phyloP scores from a whole-genome alignment of 2,113 vertebrate genomes.

The Xiphophorus hellerii region DNA sequence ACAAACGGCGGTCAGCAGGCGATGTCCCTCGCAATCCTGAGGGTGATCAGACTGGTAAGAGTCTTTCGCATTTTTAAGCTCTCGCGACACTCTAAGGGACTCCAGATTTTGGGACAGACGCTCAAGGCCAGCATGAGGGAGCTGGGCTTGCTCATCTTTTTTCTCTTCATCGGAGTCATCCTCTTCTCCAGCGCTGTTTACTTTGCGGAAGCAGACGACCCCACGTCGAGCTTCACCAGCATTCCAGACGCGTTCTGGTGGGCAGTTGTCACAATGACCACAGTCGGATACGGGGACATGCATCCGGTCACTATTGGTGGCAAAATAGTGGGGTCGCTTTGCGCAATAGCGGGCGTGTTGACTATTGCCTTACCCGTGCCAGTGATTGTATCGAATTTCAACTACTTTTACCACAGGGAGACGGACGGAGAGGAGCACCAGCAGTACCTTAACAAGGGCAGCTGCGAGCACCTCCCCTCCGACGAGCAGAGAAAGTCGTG shows the following conservation, averaged over 20 bases:
- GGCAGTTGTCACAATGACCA: constrained; percentile 99
- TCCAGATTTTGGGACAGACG: constrained; percentile 97
- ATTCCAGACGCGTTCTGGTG: constrained; percentile 99
- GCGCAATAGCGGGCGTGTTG: constrained; percentile 95
- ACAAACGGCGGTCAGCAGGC: constrained; percentile 94
- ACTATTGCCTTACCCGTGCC: constrained; percentile 97
- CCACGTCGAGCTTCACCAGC: constrained; percentile 93
- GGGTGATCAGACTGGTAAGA: constrained; percentile 94
- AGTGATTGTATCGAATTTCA: constrained; percentile 98
- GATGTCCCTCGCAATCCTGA: constrained; percentile 96
- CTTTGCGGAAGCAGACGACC: constrained; percentile 96
- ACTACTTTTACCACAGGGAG: constrained; percentile 98
- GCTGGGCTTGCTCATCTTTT: constrained; percentile 94
- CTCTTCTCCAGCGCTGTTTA: constrained; percentile 97
- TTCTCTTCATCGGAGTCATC: constrained; percentile 97
- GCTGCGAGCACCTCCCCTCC: constrained; percentile 89
- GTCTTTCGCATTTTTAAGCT: constrained; percentile 98
- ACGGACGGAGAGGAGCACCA: constrained; percentile 95
- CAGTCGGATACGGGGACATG: constrained; percentile 98
- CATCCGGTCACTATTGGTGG: constrained; percentile 97
- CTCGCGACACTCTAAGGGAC: constrained; percentile 94
- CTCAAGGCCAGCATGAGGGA: constrained; percentile 97
- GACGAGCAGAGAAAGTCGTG: constrained; percentile 90
- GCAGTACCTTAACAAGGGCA: constrained; percentile 87
- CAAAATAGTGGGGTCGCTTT: constrained; percentile 96